Percentiles rank a stretch among this genome's conserved stretches.
These are phyloP conservation scores for Boloria selene DNA, from an alignment of 2,888 invertebrate genomes.

Conservation along the genomic window DNA sequence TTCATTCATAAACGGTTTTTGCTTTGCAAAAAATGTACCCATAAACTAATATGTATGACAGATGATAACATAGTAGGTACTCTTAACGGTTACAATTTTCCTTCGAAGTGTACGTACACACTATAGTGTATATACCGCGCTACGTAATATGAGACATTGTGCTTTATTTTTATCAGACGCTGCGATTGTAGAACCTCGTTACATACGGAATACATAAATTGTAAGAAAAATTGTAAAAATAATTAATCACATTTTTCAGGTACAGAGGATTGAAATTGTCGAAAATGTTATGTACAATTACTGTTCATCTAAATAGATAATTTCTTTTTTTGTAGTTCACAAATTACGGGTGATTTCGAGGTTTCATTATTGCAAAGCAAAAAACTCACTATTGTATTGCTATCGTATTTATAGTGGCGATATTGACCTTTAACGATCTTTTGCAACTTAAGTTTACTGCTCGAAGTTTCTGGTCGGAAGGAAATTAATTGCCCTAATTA, in stretches of 20 bases:
- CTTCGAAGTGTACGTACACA: conserved; percentile 11
- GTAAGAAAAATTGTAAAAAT: not conserved
- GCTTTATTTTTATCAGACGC: conserved; percentile 22
- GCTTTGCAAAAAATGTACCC: conserved; percentile 10
- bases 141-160: conserved; percentile 12
- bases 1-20: conserved; percentile 29
- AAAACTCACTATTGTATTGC: not conserved
- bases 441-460: conserved; percentile 10
- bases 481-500: conserved; percentile 22
- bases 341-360: not conserved
- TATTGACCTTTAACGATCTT: conserved; percentile 28
- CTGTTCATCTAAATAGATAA: not conserved
- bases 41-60: not conserved
- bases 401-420: conserved; percentile 13
- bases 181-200: conserved; percentile 16
- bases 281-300: not conserved
- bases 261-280: not conserved
- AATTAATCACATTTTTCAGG: conserved; percentile 2
- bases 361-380: not conserved
- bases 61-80: not conserved
- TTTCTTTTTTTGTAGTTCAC: not conserved
- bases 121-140: too few species aligned
- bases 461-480: conserved; percentile 12
- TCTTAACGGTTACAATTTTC: conserved; percentile 17
- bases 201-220: not conserved